These are phyloP conservation scores for Pristionchus maxplancki DNA, from an alignment of 2,888 invertebrate species.

Conservation along the genomic window DNA sequence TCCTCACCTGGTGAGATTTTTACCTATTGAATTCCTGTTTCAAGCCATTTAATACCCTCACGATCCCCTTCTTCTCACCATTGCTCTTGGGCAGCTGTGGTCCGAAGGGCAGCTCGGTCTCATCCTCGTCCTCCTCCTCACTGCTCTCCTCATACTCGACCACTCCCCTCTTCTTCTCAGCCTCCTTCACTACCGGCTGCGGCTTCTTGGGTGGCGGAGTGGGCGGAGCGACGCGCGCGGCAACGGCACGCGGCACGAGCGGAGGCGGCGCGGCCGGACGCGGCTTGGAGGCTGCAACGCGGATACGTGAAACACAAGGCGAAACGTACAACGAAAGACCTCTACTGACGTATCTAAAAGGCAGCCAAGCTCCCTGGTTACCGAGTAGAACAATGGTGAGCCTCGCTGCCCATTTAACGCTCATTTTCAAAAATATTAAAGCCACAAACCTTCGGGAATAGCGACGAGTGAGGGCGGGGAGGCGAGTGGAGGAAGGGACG, in stretches of 20 bases:
- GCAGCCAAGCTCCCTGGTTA: neutral
- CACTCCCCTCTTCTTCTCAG: neutral
- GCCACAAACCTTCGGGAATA: neutral
- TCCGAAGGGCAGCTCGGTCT: neutral
- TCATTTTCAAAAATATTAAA: neutral
- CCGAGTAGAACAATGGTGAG: neutral
- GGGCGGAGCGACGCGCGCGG: neutral
- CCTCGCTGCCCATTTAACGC: neutral
- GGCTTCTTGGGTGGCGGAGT: neutral
- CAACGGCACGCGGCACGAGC: conserved; percentile 19
- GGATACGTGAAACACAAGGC: neutral
- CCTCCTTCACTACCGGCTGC: neutral
- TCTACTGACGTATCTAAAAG: no score
- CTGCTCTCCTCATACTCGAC: neutral
- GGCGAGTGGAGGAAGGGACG: neutral
- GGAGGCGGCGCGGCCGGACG: neutral
- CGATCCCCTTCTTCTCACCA: neutral
- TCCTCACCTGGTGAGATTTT: no score
- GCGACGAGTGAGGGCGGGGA: conserved; percentile 3
- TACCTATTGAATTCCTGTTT: no score
- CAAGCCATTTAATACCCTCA: no score
- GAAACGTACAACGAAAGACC: no score
- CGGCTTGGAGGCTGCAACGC: conserved; percentile 13
- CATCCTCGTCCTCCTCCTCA: neutral
- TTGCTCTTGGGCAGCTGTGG: conserved; percentile 23